Percentiles rank a stretch among this genome's conserved stretches.
Conservation (phyloP, 2,797 vertebrate species). For the Diplodus puntazzo region DNA sequence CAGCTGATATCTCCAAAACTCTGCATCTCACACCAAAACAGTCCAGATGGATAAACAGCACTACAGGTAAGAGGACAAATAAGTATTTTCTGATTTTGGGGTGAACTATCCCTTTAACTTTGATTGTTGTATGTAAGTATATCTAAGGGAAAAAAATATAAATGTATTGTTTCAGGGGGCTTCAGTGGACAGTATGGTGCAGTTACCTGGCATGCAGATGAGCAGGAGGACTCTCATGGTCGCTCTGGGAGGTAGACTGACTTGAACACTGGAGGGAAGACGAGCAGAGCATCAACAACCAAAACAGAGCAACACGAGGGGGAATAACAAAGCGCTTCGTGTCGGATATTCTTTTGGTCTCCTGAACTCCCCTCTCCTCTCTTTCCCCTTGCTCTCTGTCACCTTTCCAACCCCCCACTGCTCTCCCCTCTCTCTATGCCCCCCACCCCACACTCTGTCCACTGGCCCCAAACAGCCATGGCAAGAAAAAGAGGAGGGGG, state of each 20-base stretch:
- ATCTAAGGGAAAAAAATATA: not conserved
- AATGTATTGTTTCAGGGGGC: not conserved
- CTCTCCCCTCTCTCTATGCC: conserved; percentile 35
- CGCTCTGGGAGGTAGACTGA: conserved; percentile 80
- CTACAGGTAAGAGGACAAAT: no score
- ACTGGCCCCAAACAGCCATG: conserved; percentile 59
- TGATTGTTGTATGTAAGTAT: not conserved
- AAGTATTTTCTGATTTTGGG: not conserved
- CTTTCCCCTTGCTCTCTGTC: conserved; percentile 47
- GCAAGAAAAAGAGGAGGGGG: conserved; percentile 13
- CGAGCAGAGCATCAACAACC: conserved; percentile 20
- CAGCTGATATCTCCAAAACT: no score
- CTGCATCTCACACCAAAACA: no score
- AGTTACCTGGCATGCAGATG: conserved; percentile 78
- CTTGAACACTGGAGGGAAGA: conserved; percentile 59
- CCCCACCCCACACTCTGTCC: conserved; percentile 17
- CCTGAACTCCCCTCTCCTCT: conserved; percentile 44
- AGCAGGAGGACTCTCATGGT: conserved; percentile 79
- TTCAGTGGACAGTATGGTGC: not conserved
- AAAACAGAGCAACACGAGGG: conserved; percentile 35
- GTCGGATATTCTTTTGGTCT: conserved; percentile 25
- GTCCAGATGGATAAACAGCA: no score
- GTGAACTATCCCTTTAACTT: not conserved
- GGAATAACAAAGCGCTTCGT: conserved; percentile 31
- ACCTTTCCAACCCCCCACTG: conserved; percentile 54